Conservation (phyloP, 2,797 vertebrate genomes). For the Coendou prehensilis region DNA sequence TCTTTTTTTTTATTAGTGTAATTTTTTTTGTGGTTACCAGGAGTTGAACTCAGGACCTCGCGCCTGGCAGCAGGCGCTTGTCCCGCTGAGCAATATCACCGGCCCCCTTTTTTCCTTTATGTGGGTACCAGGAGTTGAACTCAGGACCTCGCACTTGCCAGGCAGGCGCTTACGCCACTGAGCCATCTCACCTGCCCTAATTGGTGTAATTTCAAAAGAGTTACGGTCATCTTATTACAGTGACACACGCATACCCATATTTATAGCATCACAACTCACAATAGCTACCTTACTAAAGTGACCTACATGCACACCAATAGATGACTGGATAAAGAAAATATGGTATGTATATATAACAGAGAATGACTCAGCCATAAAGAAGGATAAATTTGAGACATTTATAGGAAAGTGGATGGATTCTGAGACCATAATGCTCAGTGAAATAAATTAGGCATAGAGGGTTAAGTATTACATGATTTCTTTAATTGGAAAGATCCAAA, state of each 20-base stretch:
- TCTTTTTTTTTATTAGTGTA: neutral
- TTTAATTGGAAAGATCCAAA: neutral
- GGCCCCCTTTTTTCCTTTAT: no score
- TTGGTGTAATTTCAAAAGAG: neutral
- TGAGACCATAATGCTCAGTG: neutral
- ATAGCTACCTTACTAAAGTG: accelerated
- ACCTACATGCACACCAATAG: neutral
- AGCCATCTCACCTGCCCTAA: no score
- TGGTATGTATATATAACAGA: neutral
- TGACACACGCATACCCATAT: neutral
- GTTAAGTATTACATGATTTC: neutral
- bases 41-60: no score
- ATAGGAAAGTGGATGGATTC: neutral
- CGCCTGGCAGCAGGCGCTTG: no score
- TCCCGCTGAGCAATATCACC: no score
- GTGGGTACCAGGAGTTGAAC: no score
- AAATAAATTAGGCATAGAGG: neutral
- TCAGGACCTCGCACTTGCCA: no score
- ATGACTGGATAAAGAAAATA: neutral
- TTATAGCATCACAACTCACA: neutral
- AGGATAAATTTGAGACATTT: neutral
- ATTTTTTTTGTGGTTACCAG: no score
- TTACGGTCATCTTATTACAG: neutral
- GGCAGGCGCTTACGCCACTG: no score
- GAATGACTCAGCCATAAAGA: neutral